Evolutionary conservation across 2,888 invertebrate genomes (phyloP).

Genomic region (Phragmatobia fuliginosa): DNA sequence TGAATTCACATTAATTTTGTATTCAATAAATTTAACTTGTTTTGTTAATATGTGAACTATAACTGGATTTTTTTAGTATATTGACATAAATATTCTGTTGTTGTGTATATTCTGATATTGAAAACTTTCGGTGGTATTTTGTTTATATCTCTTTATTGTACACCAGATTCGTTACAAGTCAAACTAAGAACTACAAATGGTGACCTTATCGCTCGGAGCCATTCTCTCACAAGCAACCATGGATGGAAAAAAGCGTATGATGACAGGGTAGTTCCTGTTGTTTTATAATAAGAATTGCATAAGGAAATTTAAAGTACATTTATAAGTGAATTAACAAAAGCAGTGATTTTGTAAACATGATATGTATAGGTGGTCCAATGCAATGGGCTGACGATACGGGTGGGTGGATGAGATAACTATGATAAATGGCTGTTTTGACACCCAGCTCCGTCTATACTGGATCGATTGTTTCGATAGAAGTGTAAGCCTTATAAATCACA

Average conservation of each 20-base stretch:
- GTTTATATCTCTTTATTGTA: too few relatives aligned
- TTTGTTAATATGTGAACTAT: not conserved
- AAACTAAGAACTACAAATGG: too few relatives aligned
- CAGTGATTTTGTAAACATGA: slow-evolving; percentile 22
- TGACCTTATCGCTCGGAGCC: too few relatives aligned
- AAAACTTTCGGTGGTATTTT: too few relatives aligned
- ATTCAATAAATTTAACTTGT: not conserved
- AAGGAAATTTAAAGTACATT: too few relatives aligned
- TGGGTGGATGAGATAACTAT: slow-evolving; percentile 72
- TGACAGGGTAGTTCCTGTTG: too few relatives aligned
- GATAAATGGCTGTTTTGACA: slow-evolving; percentile 79
- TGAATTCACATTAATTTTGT: not conserved
- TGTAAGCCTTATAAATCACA: slow-evolving; percentile 56
- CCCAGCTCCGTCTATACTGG: slow-evolving; percentile 54
- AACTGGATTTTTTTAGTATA: not conserved
- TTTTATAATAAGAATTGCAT: too few relatives aligned
- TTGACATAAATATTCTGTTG: too few relatives aligned
- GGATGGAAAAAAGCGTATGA: too few relatives aligned
- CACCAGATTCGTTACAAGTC: too few relatives aligned
- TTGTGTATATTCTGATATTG: too few relatives aligned
- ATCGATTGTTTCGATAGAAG: slow-evolving; percentile 77
- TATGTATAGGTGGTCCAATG: slow-evolving; percentile 50
- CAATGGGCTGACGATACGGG: slow-evolving; percentile 64
- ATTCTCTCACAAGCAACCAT: too few relatives aligned
- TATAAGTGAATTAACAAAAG: not conserved